Percentiles rank a stretch among this genome's conserved stretches.
phyloP scores from a whole-genome alignment of 2,113 vertebrate genomes.

The Melospiza melodia region DNA sequence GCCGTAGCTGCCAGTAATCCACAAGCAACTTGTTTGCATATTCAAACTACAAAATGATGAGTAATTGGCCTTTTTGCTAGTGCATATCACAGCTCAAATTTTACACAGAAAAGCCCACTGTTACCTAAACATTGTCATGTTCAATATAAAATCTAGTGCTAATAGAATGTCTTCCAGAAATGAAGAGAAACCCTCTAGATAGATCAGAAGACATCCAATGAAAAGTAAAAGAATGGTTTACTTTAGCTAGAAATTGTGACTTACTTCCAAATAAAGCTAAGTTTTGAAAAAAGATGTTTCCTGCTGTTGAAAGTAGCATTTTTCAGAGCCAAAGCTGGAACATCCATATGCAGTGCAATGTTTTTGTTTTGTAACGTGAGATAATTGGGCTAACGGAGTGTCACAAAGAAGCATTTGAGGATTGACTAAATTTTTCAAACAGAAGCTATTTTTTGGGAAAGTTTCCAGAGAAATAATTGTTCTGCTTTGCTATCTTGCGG shows the following conservation, averaged over 20 bases:
- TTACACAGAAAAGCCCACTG: not conserved
- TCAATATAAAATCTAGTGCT: not conserved
- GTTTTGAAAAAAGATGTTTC: not conserved
- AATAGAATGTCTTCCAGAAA: not conserved
- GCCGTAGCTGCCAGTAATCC: slow-evolving; percentile 41
- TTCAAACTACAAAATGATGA: not conserved
- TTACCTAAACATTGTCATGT: not conserved
- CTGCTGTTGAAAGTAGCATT: not conserved
- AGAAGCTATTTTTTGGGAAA: not conserved
- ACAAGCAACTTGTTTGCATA: not conserved
- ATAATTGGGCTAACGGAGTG: not conserved
- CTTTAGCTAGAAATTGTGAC: not conserved
- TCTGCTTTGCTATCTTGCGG: not conserved
- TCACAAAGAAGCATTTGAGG: not conserved
- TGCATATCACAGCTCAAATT: not conserved
- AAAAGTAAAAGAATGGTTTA: not conserved
- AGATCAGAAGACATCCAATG: not conserved
- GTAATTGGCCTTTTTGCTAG: not conserved
- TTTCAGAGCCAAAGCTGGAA: not conserved
- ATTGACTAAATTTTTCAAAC: not conserved
- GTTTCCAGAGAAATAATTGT: not conserved
- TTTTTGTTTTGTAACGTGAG: not conserved
- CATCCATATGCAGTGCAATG: not conserved
- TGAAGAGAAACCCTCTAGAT: not conserved
- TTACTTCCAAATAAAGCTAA: not conserved